Base-by-base conservation (phyloP, 1,140 invertebrate genomes). In the Monochamus saltuarius region DNA sequence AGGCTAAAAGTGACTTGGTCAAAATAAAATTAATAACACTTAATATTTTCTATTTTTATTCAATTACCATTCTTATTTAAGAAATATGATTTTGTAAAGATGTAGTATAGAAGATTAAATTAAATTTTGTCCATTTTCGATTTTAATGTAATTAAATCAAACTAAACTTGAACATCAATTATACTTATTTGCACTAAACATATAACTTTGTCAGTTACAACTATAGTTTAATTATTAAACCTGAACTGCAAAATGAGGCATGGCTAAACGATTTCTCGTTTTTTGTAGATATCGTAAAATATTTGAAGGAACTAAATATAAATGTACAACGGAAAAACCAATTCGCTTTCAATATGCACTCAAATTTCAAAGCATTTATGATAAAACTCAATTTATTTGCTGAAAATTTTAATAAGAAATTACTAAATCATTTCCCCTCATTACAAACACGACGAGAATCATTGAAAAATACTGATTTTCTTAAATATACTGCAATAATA, bases 291-390 rank as follows among this genome's bases (percentile, higher is more conserved):
- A 51, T 51, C 34, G 49, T 51, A 51, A 51, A 13, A 56, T 56
- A 45, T 36, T 56, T 56, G 42, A 56, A 53, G 46, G 58, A 60
- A 60, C 39, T 47, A 54, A 52, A 54, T 42, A 54, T 54, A 60
- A 42, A 37, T 51, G 35, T 58, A 54, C 39, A 38, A 53, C 2
- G 43, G 19, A 54, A 45, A 59, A 59, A 59, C 49, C 57, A 52
- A 38, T 53, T 51, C 57, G 52, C 52, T 55, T 55, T 42, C 52
- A 56, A 56, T 56, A 43, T 47, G 42, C 42, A 56, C 54, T 56
- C 54, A 56, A 56, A 56, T 42, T 40, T 56, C 1, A 56, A 56
- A 56, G 40, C 54, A 56, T 56, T 45, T 3, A 51, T 51, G 49
- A 51, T 16, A 51, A 51, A 51, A 51, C 49, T 51, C 19, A 56